A percentile compares a stretch with the other conserved stretches of the same genome.
phyloP scores from a whole-genome alignment of 1,140 invertebrate species.

The Trichogramma pretiosum region DNA sequence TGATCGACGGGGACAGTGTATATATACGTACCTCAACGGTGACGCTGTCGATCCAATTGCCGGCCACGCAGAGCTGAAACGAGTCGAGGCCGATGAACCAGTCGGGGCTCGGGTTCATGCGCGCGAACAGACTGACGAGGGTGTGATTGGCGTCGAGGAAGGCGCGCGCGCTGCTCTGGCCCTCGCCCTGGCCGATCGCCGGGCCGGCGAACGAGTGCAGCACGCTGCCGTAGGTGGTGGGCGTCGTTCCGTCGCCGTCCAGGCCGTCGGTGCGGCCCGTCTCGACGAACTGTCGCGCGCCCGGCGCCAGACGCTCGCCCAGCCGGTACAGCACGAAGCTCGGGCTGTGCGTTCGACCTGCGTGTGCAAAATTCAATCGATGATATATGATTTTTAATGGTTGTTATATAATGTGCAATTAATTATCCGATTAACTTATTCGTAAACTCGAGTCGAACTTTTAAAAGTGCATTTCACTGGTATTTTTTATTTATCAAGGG shows the following conservation, averaged over 20 bases:
- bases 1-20: too few species aligned
- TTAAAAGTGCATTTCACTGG: too few species aligned
- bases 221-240: too few species aligned
- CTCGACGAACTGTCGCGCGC: constrained; percentile 76
- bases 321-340: constrained; percentile 72
- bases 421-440: background rate
- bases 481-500: too few species aligned
- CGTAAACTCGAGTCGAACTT: too few species aligned
- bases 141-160: constrained; percentile 88
- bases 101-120: constrained; percentile 90
- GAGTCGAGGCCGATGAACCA: constrained; percentile 97
- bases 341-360: constrained; percentile 77
- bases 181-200: constrained; percentile 64
- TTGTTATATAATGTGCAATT: background rate
- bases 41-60: constrained; percentile 88
- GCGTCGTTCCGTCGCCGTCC: constrained; percentile 49
- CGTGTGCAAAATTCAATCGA: background rate
- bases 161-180: constrained; percentile 69
- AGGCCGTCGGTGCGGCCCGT: constrained; percentile 64
- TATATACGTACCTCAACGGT: constrained; percentile 74
- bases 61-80: constrained; percentile 85
- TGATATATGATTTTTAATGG: background rate
- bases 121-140: constrained; percentile 75
- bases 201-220: constrained; percentile 76
- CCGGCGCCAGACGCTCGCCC: constrained; percentile 61